phyloP scores from a whole-genome alignment of 2,113 vertebrate species.

The Myotis davidii region DNA sequence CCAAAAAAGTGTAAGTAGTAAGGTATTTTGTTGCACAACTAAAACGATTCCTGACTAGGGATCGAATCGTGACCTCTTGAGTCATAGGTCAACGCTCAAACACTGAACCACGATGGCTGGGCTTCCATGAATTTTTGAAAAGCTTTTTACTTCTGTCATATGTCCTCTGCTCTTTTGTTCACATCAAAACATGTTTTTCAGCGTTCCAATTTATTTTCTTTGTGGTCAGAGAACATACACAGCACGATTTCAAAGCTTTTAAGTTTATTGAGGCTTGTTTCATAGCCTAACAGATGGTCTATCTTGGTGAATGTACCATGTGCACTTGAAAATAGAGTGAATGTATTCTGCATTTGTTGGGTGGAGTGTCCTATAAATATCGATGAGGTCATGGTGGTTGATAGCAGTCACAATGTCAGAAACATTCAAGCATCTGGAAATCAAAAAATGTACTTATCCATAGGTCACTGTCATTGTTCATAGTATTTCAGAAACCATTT shows the following conservation, averaged over 20 bases:
- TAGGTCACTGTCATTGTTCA: background rate
- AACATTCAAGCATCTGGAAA: background rate
- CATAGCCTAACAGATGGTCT: too few species aligned
- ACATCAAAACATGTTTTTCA: background rate
- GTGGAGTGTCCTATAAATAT: too few species aligned
- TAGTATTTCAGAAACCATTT: background rate
- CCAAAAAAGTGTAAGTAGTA: too few species aligned
- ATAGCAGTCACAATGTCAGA: background rate
- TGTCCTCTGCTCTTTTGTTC: background rate
- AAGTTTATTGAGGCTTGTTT: background rate
- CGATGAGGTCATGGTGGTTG: background rate
- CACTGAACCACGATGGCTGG: too few species aligned
- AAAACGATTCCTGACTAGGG: too few species aligned
- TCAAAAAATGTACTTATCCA: background rate
- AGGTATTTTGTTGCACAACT: too few species aligned
- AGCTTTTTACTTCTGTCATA: background rate
- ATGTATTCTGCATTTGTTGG: too few species aligned
- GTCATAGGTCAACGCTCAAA: too few species aligned
- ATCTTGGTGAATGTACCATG: too few species aligned
- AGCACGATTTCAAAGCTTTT: background rate
- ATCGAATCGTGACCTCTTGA: too few species aligned
- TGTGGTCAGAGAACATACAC: background rate
- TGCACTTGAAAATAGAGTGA: too few species aligned
- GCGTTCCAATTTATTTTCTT: slow-evolving; percentile 7
- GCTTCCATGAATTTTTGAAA: slow-evolving; percentile 11